Base-by-base conservation (phyloP, 2,113 vertebrate genomes). In the Podarcis muralis region DNA sequence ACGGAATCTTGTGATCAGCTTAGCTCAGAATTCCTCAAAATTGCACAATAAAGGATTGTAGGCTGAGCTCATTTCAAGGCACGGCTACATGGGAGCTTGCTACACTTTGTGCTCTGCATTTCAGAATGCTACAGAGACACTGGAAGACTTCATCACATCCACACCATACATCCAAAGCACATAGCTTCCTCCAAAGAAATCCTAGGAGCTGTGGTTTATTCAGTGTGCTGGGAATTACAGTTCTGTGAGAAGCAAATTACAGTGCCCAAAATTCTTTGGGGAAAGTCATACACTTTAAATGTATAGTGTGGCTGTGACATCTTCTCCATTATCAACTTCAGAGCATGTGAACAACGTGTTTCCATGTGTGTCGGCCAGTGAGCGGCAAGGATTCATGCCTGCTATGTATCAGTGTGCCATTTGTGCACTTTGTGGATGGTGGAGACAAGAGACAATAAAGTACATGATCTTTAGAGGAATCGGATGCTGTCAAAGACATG, bases 31-130 rank as follows among this genome's bases (percentile, higher is more conserved):
- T 77, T 71, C 27, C 43, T 76, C 84, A 68, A 37, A 57, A 37
- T 88, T 91, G 86, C 89, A 85, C 37, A 85, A 59, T 40, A 92
- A 80, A 81, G 57, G 23, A 13, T 4, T 78, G 23, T 68, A 22
- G n/a, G 32, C 32, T 76, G 7, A 76, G 83, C 48, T 53, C 15
- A 75, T 88, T 65, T 66, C 80, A 77, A 76, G 48, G 16, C 37
- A 43, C n/a, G 59, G 4, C 66, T 76, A 22, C 62, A 69, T 27
- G 20, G n/a, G 22, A 43, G 18, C 59, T n/a, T 23, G 32, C 30
- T 30, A 66, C 30, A 69, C 23, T 12, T 13, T 43, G 35, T 16
- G 66, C 35, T 69, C 43, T 79, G 40, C n/a, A 57, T 20, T 69
- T 71, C 40, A 77, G 27, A 78, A 40, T 48, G 20, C 59, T 66